Base-by-base conservation (phyloP, 2,113 vertebrate genomes). In the Syngnathus scovelli region DNA sequence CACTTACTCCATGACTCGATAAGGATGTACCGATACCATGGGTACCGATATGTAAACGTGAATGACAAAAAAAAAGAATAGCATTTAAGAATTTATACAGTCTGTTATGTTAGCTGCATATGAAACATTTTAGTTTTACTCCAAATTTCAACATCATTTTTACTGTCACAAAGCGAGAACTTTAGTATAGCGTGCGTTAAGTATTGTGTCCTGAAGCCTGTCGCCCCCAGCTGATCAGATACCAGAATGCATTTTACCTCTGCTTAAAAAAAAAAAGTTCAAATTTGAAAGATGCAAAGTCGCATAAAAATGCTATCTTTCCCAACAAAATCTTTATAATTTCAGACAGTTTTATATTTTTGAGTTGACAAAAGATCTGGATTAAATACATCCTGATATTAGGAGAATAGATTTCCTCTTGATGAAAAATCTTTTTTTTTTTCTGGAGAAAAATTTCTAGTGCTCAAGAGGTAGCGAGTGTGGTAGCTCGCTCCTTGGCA, bases 401-500 rank as follows among this genome's bases (percentile, higher is more conserved):
- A 43, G 11, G 2, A 43, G 10, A 13, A 43, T 12, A 12, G 4
- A 43, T 43, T 43, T 12, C 41, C 41, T 12, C 41, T 13, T 43
- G 11, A 46, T 19, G 6, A 49, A 19, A 18, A 19, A 18, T 1
- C 5, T 1, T 1, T 48, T 19, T 7, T 7, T n/a, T 19, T 7
- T 49, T 49, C 7, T 49, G 1, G 16, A 49, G 6, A 49, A 49
- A 18, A 2, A 13, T 7, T 5, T 48, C 11, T n/a, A n/a, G 27
- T 43, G 10, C 19, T 21, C n/a, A 61, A 21, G 61, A 27, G 2
- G 67, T 62, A 3, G 77, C 77, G 1, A 71, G 46, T 39, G 52
- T 61, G 0, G 79, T 79, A 1, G 75, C 74, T 64, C 64, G 77
- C 27, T 75, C 73, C 38, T 56, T 59, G 43, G 64, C 11, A 1